Percentiles rank a stretch among this genome's conserved stretches.
Evolutionary conservation across 2,888 invertebrate genomes (phyloP).

Genomic region (Lottia gigantea): DNA sequence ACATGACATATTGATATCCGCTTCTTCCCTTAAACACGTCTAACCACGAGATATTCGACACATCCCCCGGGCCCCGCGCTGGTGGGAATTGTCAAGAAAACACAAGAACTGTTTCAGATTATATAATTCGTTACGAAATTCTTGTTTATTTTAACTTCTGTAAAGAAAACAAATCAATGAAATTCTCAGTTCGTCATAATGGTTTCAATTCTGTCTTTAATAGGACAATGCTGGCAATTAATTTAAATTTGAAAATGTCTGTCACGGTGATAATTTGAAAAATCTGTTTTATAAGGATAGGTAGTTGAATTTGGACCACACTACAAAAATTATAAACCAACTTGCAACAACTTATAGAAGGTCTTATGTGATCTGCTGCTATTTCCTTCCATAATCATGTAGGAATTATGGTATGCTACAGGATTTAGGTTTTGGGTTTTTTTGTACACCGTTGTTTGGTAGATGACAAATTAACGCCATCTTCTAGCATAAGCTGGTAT

Average conservation of each 20-base stretch:
- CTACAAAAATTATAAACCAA: too few relatives aligned
- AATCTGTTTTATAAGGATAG: too few relatives aligned
- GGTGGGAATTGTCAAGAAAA: conserved; percentile 1
- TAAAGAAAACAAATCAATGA: background rate
- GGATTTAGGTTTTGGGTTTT: too few relatives aligned
- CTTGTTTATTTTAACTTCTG: conserved; percentile 5
- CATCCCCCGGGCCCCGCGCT: conserved; percentile 2
- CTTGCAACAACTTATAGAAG: too few relatives aligned
- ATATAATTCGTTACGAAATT: background rate
- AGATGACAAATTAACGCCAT: too few relatives aligned
- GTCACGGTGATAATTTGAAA: too few relatives aligned
- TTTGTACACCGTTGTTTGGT: too few relatives aligned
- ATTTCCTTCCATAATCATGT: too few relatives aligned
- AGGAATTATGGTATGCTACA: too few relatives aligned
- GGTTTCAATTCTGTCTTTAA: background rate
- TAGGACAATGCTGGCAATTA: conserved; percentile 2
- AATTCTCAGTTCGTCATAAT: background rate
- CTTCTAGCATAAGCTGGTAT: too few relatives aligned
- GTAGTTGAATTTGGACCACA: too few relatives aligned
- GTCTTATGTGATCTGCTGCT: too few relatives aligned
- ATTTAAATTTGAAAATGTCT: background rate
- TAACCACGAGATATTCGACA: background rate
- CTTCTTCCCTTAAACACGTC: conserved; percentile 2
- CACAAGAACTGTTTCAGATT: background rate
- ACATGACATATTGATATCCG: conserved; percentile 11